Conservation (phyloP, 2,888 invertebrate species). For the Mechanitis messenoides region DNA sequence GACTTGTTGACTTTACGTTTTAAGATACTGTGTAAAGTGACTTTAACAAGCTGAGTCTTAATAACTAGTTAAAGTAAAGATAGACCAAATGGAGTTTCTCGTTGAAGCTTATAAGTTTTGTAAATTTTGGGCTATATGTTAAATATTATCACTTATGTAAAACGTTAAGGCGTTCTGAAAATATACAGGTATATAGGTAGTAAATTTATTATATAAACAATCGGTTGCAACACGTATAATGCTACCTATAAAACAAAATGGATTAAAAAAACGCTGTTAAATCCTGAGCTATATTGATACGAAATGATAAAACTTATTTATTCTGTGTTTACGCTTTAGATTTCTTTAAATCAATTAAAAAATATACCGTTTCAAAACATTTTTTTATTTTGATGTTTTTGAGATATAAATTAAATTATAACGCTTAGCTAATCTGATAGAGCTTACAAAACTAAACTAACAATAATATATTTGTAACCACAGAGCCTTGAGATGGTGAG, state of each 20-base stretch:
- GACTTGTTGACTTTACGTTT: neutral
- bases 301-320: slow-evolving; percentile 1
- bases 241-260: slow-evolving; percentile 18
- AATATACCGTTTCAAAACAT: neutral
- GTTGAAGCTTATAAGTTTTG: no score
- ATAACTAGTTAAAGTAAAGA: neutral
- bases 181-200: neutral
- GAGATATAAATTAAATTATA: no score
- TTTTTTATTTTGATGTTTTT: no score
- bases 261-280: slow-evolving; percentile 20
- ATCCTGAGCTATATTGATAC: slow-evolving; percentile 15
- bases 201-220: slow-evolving; percentile 24
- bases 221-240: slow-evolving; percentile 22
- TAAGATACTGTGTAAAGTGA: slow-evolving; percentile 2
- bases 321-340: neutral
- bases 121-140: no score
- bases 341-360: slow-evolving; percentile 8
- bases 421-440: neutral
- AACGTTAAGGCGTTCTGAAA: slow-evolving; percentile 10
- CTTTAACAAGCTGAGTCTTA: neutral
- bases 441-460: neutral
- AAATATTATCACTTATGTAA: slow-evolving; percentile 18
- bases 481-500: slow-evolving; percentile 13
- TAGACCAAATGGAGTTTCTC: neutral
- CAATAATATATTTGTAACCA: slow-evolving; percentile 12